phyloP scores from a whole-genome alignment of 1,140 invertebrate species.

The Ceratina calcarata region DNA sequence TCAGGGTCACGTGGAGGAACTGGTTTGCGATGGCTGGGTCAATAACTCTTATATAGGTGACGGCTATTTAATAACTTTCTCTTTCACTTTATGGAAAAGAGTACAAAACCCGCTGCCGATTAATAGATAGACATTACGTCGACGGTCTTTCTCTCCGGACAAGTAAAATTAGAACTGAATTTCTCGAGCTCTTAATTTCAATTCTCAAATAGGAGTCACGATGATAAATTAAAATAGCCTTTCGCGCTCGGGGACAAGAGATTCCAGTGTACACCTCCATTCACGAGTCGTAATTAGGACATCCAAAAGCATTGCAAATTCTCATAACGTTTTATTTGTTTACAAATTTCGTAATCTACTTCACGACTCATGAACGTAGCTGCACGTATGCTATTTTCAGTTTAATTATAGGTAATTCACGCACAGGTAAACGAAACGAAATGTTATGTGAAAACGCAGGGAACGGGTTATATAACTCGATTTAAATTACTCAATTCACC shows the following conservation, averaged over 20 bases:
- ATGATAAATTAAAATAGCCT: too few relatives aligned
- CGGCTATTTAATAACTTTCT: slow-evolving; percentile 61
- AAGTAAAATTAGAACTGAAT: too few relatives aligned
- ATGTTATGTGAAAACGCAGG: neutral
- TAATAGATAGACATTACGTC: neutral
- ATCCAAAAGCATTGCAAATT: too few relatives aligned
- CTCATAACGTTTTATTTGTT: too few relatives aligned
- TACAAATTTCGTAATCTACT: too few relatives aligned
- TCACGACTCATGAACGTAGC: too few relatives aligned
- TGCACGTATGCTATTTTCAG: too few relatives aligned
- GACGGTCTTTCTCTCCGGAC: neutral
- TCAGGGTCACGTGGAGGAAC: slow-evolving; percentile 53
- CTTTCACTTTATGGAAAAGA: slow-evolving; percentile 49
- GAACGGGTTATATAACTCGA: neutral
- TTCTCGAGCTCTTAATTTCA: too few relatives aligned
- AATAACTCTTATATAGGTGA: slow-evolving; percentile 56
- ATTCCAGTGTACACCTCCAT: too few relatives aligned
- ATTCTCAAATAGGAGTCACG: too few relatives aligned
- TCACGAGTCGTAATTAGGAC: too few relatives aligned
- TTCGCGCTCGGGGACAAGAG: too few relatives aligned
- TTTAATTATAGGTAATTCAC: neutral
- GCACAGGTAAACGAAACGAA: neutral
- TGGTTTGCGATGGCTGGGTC: slow-evolving; percentile 28
- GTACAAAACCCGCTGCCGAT: neutral
- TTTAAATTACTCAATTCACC: neutral